A percentile compares a stretch with the other conserved stretches of the same genome.
Evolutionary conservation across 1,140 invertebrate genomes (phyloP).

Genomic region (Belonocnema kinseyi): DNA sequence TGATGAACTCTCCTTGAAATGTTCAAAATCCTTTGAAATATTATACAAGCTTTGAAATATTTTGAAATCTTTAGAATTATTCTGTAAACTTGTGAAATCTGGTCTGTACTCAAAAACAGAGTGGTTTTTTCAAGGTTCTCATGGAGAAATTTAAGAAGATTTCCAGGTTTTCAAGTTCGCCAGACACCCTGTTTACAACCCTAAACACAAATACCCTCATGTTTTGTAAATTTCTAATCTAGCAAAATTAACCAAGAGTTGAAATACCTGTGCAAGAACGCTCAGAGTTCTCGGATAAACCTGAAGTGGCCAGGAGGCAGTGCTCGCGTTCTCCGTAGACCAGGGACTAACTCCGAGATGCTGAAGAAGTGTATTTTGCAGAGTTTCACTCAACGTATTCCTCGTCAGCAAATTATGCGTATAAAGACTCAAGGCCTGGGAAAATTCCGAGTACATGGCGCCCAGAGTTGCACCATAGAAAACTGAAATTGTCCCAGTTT

Average conservation of each 20-base stretch:
- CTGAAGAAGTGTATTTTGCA: constrained; percentile 84
- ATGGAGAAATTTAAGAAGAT: too few species aligned
- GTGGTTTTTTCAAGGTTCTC: too few species aligned
- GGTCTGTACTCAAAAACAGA: too few species aligned
- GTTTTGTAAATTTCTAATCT: background rate
- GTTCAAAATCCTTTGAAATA: too few species aligned
- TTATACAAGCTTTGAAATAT: too few species aligned
- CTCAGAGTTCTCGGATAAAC: constrained; percentile 91
- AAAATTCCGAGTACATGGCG: constrained; percentile 86
- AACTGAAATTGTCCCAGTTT: constrained; percentile 86
- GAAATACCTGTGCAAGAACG: constrained; percentile 82
- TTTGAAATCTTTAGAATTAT: too few species aligned
- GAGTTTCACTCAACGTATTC: constrained; percentile 80
- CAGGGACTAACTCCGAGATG: constrained; percentile 87
- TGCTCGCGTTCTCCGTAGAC: constrained; percentile 74
- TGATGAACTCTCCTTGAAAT: too few species aligned
- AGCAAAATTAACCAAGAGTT: constrained; percentile 19
- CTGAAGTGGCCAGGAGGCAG: constrained; percentile 86
- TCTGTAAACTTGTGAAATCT: too few species aligned
- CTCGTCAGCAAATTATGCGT: constrained; percentile 90
- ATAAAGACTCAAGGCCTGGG: constrained; percentile 85
- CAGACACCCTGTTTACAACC: too few species aligned
- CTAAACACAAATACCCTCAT: too few species aligned
- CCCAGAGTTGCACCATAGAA: constrained; percentile 84
- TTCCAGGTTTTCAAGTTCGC: too few species aligned